Evolutionary conservation across 53 echinoderm and acorn worm genomes (phyloP).

Genomic region (Arbacia lixula): DNA sequence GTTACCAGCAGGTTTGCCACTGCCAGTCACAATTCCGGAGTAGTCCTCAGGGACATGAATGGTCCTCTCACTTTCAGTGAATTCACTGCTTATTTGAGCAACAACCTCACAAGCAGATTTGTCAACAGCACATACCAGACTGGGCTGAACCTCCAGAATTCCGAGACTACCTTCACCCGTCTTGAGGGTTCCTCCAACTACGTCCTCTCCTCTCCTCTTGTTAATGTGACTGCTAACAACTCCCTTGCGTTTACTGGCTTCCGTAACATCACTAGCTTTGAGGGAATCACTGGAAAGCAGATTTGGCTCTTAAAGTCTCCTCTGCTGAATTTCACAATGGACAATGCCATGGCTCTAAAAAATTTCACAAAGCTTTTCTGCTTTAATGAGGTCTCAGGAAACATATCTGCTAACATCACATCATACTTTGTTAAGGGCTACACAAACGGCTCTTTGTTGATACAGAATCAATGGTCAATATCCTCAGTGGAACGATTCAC

Average conservation of each 20-base stretch:
- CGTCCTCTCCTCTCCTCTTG: conserved; percentile 20
- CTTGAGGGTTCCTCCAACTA: conserved; percentile 36
- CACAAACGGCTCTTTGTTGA: conserved; percentile 21
- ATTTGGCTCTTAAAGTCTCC: conserved; percentile 31
- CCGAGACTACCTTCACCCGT: conserved; percentile 20
- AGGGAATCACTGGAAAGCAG: conserved; percentile 66
- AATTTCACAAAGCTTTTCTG: conserved; percentile 56
- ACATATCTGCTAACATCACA: conserved; percentile 48
- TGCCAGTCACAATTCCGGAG: not conserved
- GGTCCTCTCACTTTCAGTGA: conserved; percentile 65
- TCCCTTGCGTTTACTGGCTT: conserved; percentile 64
- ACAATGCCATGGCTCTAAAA: conserved; percentile 30
- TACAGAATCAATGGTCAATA: not conserved
- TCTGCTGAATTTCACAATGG: not conserved
- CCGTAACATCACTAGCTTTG: conserved; percentile 59
- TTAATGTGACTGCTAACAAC: conserved; percentile 72
- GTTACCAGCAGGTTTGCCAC: conserved; percentile 22
- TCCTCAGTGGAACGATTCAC: not conserved
- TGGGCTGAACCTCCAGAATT: not conserved
- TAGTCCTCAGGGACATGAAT: conserved; percentile 2
- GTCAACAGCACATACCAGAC: conserved; percentile 52
- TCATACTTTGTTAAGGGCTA: conserved; percentile 42
- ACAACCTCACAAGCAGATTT: conserved; percentile 61
- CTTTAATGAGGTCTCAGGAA: conserved; percentile 50
- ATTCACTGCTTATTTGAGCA: conserved; percentile 53